Conservation (phyloP, 2,113 vertebrate genomes). For the Indicator indicator region DNA sequence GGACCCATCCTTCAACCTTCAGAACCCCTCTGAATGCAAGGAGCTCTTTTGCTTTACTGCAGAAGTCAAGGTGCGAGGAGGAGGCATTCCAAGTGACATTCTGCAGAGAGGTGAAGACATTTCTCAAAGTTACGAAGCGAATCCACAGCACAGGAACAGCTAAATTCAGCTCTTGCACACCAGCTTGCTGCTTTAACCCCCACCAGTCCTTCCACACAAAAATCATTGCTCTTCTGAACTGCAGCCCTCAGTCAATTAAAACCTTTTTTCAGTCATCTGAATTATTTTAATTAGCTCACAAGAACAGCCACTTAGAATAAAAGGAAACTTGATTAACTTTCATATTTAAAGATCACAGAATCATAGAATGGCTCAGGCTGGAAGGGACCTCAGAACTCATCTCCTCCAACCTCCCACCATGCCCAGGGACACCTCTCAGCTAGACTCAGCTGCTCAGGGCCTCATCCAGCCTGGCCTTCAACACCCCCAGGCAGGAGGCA, state of each 20-base stretch:
- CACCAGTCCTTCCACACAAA: background rate
- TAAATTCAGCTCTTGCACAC: background rate
- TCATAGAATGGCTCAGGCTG: too few relatives aligned
- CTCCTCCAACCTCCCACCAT: too few relatives aligned
- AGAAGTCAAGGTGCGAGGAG: background rate
- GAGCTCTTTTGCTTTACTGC: background rate
- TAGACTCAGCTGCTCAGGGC: too few relatives aligned
- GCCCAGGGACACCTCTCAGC: too few relatives aligned
- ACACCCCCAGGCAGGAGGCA: too few relatives aligned
- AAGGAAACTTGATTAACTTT: constrained; percentile 44
- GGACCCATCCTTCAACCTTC: background rate
- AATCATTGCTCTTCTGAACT: background rate
- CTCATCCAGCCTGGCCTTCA: too few relatives aligned
- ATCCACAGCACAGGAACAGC: background rate
- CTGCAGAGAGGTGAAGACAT: background rate
- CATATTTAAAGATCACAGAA: background rate
- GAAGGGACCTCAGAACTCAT: too few relatives aligned
- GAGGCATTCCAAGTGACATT: background rate
- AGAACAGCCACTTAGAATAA: constrained; percentile 39
- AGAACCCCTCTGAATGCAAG: background rate
- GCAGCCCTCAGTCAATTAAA: constrained; percentile 19
- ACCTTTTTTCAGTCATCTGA: constrained; percentile 24
- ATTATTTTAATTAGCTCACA: constrained; percentile 54
- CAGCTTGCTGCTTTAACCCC: background rate
- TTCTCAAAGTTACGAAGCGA: background rate